Base-by-base conservation (phyloP, 2,113 vertebrate genomes). In the Arenaria interpres region DNA sequence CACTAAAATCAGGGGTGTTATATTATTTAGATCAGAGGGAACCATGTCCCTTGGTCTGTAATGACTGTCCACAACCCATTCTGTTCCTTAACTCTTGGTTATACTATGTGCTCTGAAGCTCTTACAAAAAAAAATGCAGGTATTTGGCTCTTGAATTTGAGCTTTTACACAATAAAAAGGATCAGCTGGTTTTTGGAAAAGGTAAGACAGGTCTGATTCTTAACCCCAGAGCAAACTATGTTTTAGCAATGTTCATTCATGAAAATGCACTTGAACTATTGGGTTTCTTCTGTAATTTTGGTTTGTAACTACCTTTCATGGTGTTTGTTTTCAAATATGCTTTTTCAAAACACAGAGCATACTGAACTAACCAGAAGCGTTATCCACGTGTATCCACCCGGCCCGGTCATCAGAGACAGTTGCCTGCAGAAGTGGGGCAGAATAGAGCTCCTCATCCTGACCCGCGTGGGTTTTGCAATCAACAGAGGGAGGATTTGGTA, bases 371-470 rank as follows among this genome's bases (percentile, higher is more conserved):
- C 30, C 12, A 23, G 18, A n/a, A 69, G 12, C 13, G 27, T 9
- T 53, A 3, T 37, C 30, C 5, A 10, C 0, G 0, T 27, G 4
- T 17, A 30, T 76, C 69, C 30, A 43, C 16, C 24, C 12, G 54
- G 35, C 8, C 11, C 22, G 7, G 35, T 5, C 51, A 45, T 22
- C 53, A 73, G 13, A 37, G 39, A 19, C 7, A 20, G 24, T 18
- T 41, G 33, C 37, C 72, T 73, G 50, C 59, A 74, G 46, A 18
- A 57, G 7, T 21, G 54, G 14, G n/a, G 23, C 15, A 53, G 60
- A 68, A 48, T 13, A 33, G 20, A 39, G 13, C 8, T 83, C 30
- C 43, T 54, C 66, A 27, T 24, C 54, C 24, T 63, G 43, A 41
- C 11, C 19, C 28, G 2, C 0, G 2, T 21, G 72, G 69, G 48